Conservation (phyloP, 2,797 vertebrate species). For the Smutsia temminckii region DNA sequence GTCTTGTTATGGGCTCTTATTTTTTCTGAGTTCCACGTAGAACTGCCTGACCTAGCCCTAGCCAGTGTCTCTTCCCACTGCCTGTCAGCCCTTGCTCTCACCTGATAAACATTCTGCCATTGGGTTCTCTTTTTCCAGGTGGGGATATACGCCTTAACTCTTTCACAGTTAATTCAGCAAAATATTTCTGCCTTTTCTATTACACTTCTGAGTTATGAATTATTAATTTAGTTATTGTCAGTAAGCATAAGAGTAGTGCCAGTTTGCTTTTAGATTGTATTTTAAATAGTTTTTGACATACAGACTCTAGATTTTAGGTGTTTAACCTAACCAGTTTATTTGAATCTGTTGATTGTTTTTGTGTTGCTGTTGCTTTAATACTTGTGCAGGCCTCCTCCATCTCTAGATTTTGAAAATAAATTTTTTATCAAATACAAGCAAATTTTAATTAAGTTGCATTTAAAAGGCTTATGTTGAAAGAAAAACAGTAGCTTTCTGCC, state of each 20-base stretch:
- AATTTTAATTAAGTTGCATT: conserved; percentile 7
- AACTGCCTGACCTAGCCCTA: neutral
- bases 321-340: neutral
- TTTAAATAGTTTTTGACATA: conserved; percentile 1
- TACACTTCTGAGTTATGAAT: neutral
- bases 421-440: conserved; percentile 11
- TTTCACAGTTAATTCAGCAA: neutral
- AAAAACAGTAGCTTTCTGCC: neutral
- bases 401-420: neutral
- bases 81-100: neutral
- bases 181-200: neutral
- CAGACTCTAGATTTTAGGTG: neutral
- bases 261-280: conserved; percentile 18
- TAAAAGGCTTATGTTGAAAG: conserved; percentile 7
- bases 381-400: neutral
- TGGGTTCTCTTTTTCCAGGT: neutral
- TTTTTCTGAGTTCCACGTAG: neutral
- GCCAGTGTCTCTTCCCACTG: neutral
- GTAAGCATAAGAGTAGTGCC: neutral
- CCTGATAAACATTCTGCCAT: neutral
- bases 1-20: neutral
- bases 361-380: neutral
- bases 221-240: neutral
- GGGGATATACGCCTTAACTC: neutral
- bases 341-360: conserved; percentile 29